Evolutionary conservation across 2,113 vertebrate genomes (phyloP), one percentile per base, ranked within the genome.

Genomic region (Hirundichthys speculiger): DNA sequence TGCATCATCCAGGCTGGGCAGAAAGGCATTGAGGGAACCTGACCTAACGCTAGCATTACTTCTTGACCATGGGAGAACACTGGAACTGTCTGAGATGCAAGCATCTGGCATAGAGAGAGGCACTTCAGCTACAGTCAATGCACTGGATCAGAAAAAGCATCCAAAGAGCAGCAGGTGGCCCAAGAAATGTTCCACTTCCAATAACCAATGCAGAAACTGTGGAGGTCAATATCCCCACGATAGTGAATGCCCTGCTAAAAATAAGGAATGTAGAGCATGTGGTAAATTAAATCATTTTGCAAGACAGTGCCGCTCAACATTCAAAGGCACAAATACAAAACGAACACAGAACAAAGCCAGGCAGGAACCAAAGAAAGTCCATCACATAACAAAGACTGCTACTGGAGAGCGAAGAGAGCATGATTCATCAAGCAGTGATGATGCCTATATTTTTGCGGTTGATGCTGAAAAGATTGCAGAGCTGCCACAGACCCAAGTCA

Each of bases 1-100:
- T 12, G 25, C 41, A 10, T 76, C 64, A 10, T 60, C 55, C 8
- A 62, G 59, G 22, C 27, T 69, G 22, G 13, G 8, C 12, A 41
- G 72, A 16, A 40, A 18, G 13, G 40, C 14, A 14, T 10, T 47
- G 20, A 20, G 3, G 19, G 46, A 47, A 13, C 12, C 46, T 13
- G 46, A 21, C 10, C 9, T 21, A 18, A 47, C 8, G 3, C 13
- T 47, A 47, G 12, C 12, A 11, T 1, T 21, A 1, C 46, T 21
- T 14, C 46, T 47, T 21, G 46, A 47, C 5, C 13, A 47, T 20
- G 46, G 2, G 21, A 12, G 46, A 20, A 21, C 46, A 47, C 46
- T 47, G 1, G 46, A 47, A 11, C 10, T 47, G 46, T 47, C 46
- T 12, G 46, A 47, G 21, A 21, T 47, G 19, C 46, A 47, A 21